Conservation (phyloP, 1,140 invertebrate species). For the Bilobella aurantiaca region DNA sequence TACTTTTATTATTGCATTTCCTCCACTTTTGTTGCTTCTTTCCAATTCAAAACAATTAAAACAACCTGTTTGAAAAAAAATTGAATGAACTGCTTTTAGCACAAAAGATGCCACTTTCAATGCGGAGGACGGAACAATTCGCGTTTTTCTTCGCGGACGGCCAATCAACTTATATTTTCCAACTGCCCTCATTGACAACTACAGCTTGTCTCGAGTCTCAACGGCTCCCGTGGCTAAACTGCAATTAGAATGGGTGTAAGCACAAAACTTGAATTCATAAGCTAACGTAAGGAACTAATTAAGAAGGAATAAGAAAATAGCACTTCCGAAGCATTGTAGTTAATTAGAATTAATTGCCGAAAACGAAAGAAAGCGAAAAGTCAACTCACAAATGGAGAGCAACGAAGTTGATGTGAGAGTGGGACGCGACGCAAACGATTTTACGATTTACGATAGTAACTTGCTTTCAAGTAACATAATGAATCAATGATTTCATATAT, state of each 20-base stretch:
- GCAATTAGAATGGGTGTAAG: conserved; percentile 80
- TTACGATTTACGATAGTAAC: too few species aligned
- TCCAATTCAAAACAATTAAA: background rate
- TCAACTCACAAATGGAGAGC: too few species aligned
- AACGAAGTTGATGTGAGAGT: too few species aligned
- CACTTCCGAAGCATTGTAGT: too few species aligned
- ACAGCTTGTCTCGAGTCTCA: conserved; percentile 66
- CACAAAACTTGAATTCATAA: too few species aligned
- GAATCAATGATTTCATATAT: too few species aligned
- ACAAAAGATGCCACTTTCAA: conserved; percentile 64
- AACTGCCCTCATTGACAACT: conserved; percentile 49
- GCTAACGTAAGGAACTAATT: too few species aligned
- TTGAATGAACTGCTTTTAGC: conserved; percentile 39
- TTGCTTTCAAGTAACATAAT: too few species aligned
- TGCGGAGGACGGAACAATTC: conserved; percentile 64
- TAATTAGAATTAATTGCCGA: too few species aligned
- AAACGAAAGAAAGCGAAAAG: too few species aligned
- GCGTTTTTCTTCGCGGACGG: conserved; percentile 72
- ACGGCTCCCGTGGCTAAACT: conserved; percentile 67
- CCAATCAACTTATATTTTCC: conserved; percentile 69
- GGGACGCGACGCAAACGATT: too few species aligned
- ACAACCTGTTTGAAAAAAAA: conserved; percentile 3
- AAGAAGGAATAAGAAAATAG: too few species aligned
- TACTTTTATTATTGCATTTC: conserved; percentile 15
- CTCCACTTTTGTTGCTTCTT: background rate